A percentile compares a stretch with the other conserved stretches of the same genome.
Evolutionary conservation across 2,888 invertebrate genomes (phyloP).

Genomic region (Drosophila parthenogenetica): DNA sequence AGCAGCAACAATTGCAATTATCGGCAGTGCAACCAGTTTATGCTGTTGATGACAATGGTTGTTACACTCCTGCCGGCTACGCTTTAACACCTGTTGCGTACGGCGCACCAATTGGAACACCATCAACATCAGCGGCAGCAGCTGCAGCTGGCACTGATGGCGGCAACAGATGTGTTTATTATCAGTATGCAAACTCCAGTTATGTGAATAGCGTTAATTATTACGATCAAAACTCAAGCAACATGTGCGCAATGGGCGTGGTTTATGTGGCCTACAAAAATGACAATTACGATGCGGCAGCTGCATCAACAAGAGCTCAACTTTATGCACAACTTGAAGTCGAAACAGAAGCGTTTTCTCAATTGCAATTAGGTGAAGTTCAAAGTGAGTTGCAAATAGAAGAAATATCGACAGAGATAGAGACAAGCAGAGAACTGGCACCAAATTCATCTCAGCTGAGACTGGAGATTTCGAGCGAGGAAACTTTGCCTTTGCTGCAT

Average conservation of each 20-base stretch:
- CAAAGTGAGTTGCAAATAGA: not conserved
- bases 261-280: slow-evolving; percentile 34
- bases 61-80: slow-evolving; percentile 18
- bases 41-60: slow-evolving; percentile 10
- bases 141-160: slow-evolving; percentile 4
- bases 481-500: not conserved
- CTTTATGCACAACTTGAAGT: not conserved
- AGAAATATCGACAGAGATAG: not conserved
- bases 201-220: slow-evolving; percentile 37
- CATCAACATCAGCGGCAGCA: not conserved
- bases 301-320: not conserved
- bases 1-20: slow-evolving; percentile 4
- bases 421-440: not conserved
- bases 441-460: too few relatives aligned
- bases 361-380: too few relatives aligned
- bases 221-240: slow-evolving; percentile 31
- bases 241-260: slow-evolving; percentile 41
- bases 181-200: slow-evolving; percentile 37
- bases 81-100: slow-evolving; percentile 5
- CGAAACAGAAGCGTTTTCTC: not conserved
- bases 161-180: slow-evolving; percentile 27
- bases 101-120: slow-evolving; percentile 1
- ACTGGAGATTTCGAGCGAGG: not conserved
- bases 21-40: slow-evolving; percentile 21
- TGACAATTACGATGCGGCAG: not conserved